Base-by-base conservation (phyloP, 2,797 vertebrate genomes). In the Gadopsis bispinosus region DNA sequence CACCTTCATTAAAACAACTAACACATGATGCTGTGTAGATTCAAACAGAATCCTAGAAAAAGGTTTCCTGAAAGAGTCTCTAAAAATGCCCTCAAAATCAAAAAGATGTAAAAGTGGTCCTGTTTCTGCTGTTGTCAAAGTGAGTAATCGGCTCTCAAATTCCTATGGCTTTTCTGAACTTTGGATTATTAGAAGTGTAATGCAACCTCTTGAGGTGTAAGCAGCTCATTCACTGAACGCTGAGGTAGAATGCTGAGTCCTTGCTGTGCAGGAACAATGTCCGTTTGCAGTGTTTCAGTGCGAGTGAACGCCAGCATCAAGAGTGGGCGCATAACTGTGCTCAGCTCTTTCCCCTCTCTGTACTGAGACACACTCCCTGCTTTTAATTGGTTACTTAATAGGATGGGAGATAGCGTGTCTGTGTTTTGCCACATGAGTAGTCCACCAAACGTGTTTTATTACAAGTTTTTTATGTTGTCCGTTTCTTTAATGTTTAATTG, bases 81-180 rank as follows among this genome's bases (percentile, higher is more conserved):
- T 63, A 5, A 70, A 48, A 68, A 65, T 55, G 2, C 3, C 14
- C 4, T 26, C 56, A 69, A 77, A 72, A 73, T 51, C 14, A 55
- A 74, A 50, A 63, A 55, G 20, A 75, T 65, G 55, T 73, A n/a
- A 74, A 80, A 73, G 11, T 39, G 0, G 53, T 68, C 72, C 58
- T 41, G 69, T 69, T 77, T 70, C 73, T 81, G 75, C 58, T 69
- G 45, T 6, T 55, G 55, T 75, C 76, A 43, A 45, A 73, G 66
- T 69, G n/a, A 80, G 17, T 89, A 93, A 94, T 93, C 88, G 29
- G 89, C 91, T 93, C 84, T 88, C 20, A 87, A 91, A 94, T 92
- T 93, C 90, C 91, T 86, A 17, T 41, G 26, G 87, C 82, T 93
- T 89, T 84, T 62, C 75, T 85, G 74, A 86, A 81, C 69, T 86